phyloP scores from a whole-genome alignment of 2,888 invertebrate species.

The Ectropis crepuscularia region DNA sequence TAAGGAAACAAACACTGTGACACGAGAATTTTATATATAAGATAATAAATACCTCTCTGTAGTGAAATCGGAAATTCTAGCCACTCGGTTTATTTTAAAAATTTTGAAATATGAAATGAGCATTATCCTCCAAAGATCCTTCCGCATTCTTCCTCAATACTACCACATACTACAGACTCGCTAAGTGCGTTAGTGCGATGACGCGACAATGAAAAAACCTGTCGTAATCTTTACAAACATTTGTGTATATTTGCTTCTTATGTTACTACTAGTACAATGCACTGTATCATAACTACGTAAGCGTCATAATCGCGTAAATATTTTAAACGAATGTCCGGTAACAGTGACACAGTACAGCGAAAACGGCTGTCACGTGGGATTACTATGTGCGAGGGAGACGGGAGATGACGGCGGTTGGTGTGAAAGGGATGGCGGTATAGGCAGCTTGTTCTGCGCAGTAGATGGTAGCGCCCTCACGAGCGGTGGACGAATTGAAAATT shows the following conservation, averaged over 20 bases:
- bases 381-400: conserved; percentile 47
- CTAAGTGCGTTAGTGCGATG: conserved; percentile 30
- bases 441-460: conserved; percentile 77
- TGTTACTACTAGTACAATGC: conserved; percentile 17
- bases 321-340: conserved; percentile 16
- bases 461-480: conserved; percentile 49
- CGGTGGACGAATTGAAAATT: conserved; percentile 51
- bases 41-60: too few species aligned
- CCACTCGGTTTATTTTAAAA: neutral
- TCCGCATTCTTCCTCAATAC: conserved; percentile 36
- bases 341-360: conserved; percentile 41
- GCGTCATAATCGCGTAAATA: conserved; percentile 28
- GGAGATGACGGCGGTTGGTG: conserved; percentile 39
- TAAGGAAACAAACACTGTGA: too few species aligned
- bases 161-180: conserved; percentile 33
- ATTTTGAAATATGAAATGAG: conserved; percentile 1
- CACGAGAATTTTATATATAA: too few species aligned
- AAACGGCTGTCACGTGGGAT: conserved; percentile 58
- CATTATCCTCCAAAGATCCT: conserved; percentile 22
- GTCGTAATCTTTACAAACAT: conserved; percentile 33
- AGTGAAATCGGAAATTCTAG: neutral
- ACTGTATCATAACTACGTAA: conserved; percentile 24
- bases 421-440: conserved; percentile 55
- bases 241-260: conserved; percentile 24
- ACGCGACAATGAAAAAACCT: conserved; percentile 28